These are phyloP conservation scores for Oryzias javanicus DNA, from an alignment of 2,113 vertebrate species.

Conservation along the genomic window DNA sequence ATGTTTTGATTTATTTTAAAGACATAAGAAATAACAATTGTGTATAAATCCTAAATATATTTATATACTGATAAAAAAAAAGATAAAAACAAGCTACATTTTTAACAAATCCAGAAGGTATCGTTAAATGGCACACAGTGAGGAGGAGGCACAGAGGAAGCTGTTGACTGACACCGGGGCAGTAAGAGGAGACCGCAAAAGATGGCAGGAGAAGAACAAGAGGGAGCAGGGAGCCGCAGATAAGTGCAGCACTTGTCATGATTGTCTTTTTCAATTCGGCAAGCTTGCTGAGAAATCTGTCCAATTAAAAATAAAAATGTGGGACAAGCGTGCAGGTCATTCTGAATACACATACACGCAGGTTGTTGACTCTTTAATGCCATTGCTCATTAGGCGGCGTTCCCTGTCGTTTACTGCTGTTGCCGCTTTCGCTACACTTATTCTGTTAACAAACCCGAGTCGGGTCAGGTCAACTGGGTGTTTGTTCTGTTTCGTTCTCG, in stretches of 20 bases:
- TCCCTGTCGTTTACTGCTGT: conserved; percentile 43
- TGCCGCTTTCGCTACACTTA: conserved; percentile 44
- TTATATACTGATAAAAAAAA: too few species aligned
- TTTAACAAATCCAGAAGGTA: too few species aligned
- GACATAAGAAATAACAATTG: too few species aligned
- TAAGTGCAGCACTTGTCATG: conserved; percentile 34
- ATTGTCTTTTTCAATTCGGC: conserved; percentile 54
- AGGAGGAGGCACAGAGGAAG: conserved; percentile 15
- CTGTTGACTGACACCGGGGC: conserved; percentile 24
- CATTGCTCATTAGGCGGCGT: conserved; percentile 59
- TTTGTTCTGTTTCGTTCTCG: conserved; percentile 9
- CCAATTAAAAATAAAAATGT: conserved; percentile 64
- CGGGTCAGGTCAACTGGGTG: conserved; percentile 45
- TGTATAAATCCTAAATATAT: too few species aligned
- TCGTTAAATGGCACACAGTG: not conserved
- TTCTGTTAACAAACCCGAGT: conserved; percentile 68
- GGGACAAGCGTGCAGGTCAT: conserved; percentile 54
- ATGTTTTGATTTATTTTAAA: too few species aligned
- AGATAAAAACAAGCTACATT: too few species aligned
- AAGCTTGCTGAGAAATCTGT: conserved; percentile 45
- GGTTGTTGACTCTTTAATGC: conserved; percentile 22
- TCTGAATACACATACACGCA: conserved; percentile 26
- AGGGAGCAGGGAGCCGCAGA: conserved; percentile 17
- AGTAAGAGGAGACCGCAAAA: conserved; percentile 17
- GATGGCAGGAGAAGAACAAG: conserved; percentile 9